phyloP scores from a whole-genome alignment of 2,888 invertebrate species.

The Tyria jacobaeae region DNA sequence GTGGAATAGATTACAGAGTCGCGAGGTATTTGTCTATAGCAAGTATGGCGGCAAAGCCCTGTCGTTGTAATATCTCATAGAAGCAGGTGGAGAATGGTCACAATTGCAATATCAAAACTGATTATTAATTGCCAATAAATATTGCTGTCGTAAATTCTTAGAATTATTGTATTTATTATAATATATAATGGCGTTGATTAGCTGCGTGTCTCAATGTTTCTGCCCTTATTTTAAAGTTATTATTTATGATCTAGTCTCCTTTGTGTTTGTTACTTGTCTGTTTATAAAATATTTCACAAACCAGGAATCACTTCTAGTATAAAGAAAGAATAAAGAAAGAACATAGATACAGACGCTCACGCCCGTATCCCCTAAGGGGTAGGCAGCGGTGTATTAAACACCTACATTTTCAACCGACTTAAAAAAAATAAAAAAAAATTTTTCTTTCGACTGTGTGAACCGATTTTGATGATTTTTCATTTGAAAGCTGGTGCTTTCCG shows the following conservation, averaged over 20 bases:
- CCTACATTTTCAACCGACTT: no score
- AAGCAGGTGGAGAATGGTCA: slow-evolving; percentile 2
- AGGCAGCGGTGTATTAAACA: no score
- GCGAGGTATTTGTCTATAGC: slow-evolving; percentile 7
- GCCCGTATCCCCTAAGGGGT: no score
- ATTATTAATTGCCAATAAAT: background rate
- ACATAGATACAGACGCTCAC: no score
- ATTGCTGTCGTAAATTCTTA: background rate
- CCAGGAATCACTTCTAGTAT: no score
- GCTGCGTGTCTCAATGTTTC: background rate
- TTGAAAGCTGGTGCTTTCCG: no score
- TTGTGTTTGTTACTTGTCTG: no score
- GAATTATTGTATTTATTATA: background rate
- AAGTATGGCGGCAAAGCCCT: slow-evolving; percentile 4
- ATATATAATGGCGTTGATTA: background rate
- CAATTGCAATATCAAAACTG: background rate
- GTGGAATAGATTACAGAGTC: slow-evolving; percentile 8
- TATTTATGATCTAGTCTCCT: background rate
- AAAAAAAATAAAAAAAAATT: no score
- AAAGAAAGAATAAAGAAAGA: no score
- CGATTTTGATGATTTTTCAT: no score
- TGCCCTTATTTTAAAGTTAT: background rate
- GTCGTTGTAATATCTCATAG: slow-evolving; percentile 1
- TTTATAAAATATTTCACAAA: no score
- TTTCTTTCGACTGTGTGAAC: no score